Base-by-base conservation (phyloP, 2,113 vertebrate genomes). In the Buteo buteo region DNA sequence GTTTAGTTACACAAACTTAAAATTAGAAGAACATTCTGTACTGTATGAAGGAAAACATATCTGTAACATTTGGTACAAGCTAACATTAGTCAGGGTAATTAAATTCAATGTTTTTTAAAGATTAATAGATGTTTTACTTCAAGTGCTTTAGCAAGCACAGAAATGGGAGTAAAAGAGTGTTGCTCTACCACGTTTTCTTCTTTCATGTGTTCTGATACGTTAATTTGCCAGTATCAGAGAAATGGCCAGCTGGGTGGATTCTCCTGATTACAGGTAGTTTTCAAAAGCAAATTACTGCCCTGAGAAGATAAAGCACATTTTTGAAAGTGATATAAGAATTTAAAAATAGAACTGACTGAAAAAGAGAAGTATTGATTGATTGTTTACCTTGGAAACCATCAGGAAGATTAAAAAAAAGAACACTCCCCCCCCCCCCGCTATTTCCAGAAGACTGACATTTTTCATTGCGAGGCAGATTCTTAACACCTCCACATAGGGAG, bases 61-160 rank as follows among this genome's bases (percentile, higher is more conserved):
- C 97, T 97, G 91, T 97, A 98, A 98, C 97, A 98, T 97, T 98
- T 97, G 96, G 97, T 98, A 98, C 97, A 98, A 98, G 96, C 96
- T 97, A 98, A 97, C 96, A 97, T 98, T 98, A 98, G 97, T 97
- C 97, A 98, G 97, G 97, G 96, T 98, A 98, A 98, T 98, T 98
- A 98, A 97, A 98, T 98, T 95, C 94, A 98, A 96, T 98, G 94
- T 98, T 98, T 97, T 98, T 98, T 80, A 97, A 98, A 98, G 97
- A 98, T 98, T 98, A 98, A 98, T 98, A 97, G 97, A 97, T 97
- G 96, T 96, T 98, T 98, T 98, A 97, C 97, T 97, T 98, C 87
- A 98, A 98, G 84, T 97, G 91, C 95, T 98, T 96, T 96, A 97
- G 94, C 96, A 97, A 97, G 92, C 54, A 94, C 87, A 96, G 97